Evolutionary conservation across 1,140 invertebrate species (phyloP).

Genomic region (Rhyacophila brunnea): DNA sequence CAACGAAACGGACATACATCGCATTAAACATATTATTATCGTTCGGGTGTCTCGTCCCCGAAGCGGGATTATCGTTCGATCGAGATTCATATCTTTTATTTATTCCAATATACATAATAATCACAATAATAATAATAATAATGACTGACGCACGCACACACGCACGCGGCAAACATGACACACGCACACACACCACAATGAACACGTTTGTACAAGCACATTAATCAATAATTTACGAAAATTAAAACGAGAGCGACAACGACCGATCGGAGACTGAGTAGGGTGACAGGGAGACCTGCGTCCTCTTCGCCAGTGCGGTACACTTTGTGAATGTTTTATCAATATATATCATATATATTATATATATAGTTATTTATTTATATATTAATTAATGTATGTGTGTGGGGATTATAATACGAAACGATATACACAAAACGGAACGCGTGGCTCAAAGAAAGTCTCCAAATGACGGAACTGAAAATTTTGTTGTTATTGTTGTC

Average conservation of each 20-base stretch:
- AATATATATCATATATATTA: too few species aligned
- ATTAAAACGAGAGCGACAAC: conserved; percentile 11
- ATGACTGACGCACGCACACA: conserved; percentile 18
- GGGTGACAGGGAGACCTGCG: background rate
- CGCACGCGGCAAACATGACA: conserved; percentile 23
- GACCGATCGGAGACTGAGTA: background rate
- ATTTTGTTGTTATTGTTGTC: conserved; percentile 2
- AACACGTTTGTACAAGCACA: conserved; percentile 33
- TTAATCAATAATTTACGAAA: conserved; percentile 19
- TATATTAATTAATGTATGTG: conserved; percentile 6
- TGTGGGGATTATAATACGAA: conserved; percentile 16
- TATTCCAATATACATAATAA: conserved; percentile 10
- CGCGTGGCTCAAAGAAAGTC: conserved; percentile 10
- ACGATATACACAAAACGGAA: conserved; percentile 2
- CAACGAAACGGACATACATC: conserved; percentile 21
- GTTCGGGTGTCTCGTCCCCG: background rate
- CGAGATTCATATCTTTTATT: background rate
- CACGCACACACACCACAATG: conserved; percentile 29
- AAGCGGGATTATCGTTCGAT: background rate
- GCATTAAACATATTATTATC: conserved; percentile 9
- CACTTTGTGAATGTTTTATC: too few species aligned
- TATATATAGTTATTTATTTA: too few species aligned
- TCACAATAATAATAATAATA: conserved; percentile 16
- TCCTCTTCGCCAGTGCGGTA: conserved; percentile 9
- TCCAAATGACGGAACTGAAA: conserved; percentile 28